phyloP scores from a whole-genome alignment of 2,888 invertebrate genomes.

The Pandemis corylana region DNA sequence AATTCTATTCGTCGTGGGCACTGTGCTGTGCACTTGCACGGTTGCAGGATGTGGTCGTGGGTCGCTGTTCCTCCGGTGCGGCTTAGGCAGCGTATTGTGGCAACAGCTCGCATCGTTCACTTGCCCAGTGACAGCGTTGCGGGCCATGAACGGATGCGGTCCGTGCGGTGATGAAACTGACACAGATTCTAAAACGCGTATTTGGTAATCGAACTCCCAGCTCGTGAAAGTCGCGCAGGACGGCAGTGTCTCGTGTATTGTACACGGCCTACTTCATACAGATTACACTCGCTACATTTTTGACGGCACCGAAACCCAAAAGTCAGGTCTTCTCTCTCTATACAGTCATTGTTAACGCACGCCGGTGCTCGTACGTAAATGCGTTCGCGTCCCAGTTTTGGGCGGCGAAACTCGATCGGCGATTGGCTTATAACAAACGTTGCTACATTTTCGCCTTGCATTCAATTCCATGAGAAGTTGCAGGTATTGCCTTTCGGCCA shows the following conservation, averaged over 20 bases:
- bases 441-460: constrained; percentile 82
- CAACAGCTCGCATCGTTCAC: constrained; percentile 47
- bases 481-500: constrained; percentile 74
- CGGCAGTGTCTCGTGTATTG: constrained; percentile 76
- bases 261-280: constrained; percentile 72
- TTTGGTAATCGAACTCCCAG: constrained; percentile 83
- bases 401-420: constrained; percentile 78
- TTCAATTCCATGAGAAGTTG: constrained; percentile 80
- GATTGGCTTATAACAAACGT: constrained; percentile 77
- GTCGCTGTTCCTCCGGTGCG: constrained; percentile 19
- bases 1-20: constrained; percentile 10
- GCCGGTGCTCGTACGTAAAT: constrained; percentile 64
- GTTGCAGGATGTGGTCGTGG: constrained; percentile 40
- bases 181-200: constrained; percentile 83
- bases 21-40: constrained; percentile 16
- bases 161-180: constrained; percentile 82
- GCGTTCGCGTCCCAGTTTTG: constrained; percentile 75
- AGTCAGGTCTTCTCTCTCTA: constrained; percentile 68
- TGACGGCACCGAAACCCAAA: constrained; percentile 80
- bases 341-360: constrained; percentile 66
- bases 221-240: constrained; percentile 83
- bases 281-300: constrained; percentile 71
- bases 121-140: constrained; percentile 65
- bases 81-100: constrained; percentile 29
- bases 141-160: constrained; percentile 77